Percentiles rank a stretch among this genome's conserved stretches.
Evolutionary conservation across 2,797 vertebrate species (phyloP).

Genomic region (Tokudaia tokunoshimensis): DNA sequence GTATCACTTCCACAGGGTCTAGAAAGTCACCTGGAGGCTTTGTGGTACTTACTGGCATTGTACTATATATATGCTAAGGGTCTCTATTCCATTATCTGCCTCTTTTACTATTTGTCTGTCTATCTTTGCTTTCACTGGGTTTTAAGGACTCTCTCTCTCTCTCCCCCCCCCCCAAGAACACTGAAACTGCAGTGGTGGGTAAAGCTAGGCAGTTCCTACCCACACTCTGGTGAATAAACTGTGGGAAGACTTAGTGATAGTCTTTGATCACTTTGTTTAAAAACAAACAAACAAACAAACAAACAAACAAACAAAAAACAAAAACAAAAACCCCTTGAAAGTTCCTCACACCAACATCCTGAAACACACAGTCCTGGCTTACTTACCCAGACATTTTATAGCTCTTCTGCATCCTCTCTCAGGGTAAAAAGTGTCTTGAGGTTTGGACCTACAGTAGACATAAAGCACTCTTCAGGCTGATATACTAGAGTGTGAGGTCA

Average conservation of each 20-base stretch:
- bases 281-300: too few relatives aligned
- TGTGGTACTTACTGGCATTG: background rate
- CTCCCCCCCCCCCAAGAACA: background rate
- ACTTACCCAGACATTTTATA: background rate
- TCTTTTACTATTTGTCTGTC: background rate
- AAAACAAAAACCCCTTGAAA: background rate
- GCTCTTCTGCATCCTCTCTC: background rate
- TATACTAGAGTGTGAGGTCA: background rate
- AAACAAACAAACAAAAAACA: too few relatives aligned
- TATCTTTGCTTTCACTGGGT: background rate
- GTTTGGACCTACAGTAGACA: background rate
- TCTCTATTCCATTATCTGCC: background rate
- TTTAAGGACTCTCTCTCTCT: background rate
- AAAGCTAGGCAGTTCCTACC: background rate
- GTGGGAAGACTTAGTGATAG: background rate
- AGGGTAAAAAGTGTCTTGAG: background rate
- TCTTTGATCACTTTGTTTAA: background rate
- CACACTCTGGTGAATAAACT: background rate
- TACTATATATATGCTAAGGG: background rate
- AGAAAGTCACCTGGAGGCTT: background rate
- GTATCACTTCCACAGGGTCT: fast-evolving
- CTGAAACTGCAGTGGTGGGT: background rate
- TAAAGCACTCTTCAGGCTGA: background rate
- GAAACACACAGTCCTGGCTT: background rate
- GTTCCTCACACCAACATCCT: background rate